These are phyloP conservation scores for Penelope pileata DNA, from an alignment of 2,113 vertebrate genomes.

Conservation along the genomic window DNA sequence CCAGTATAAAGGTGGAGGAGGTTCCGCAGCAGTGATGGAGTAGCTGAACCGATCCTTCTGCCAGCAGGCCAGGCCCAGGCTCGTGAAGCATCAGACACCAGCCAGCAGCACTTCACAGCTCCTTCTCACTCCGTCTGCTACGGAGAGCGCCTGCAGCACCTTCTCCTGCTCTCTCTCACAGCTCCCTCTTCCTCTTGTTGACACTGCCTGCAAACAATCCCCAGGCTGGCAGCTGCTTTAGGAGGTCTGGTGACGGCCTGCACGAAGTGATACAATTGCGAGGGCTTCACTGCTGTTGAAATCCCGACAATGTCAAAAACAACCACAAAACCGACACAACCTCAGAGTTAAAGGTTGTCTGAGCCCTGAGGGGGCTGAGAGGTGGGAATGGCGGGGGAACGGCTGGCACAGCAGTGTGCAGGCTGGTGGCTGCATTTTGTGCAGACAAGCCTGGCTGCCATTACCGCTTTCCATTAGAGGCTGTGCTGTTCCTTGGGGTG, in stretches of 20 bases:
- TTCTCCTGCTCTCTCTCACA: background rate
- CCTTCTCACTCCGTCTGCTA: background rate
- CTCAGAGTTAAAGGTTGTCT: constrained; percentile 29
- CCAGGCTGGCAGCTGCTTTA: background rate
- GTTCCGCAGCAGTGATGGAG: background rate
- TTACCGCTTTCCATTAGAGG: constrained; percentile 54
- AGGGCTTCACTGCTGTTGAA: constrained; percentile 8
- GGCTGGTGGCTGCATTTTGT: constrained; percentile 21
- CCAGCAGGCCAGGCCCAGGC: background rate
- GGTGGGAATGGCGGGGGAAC: constrained; percentile 35
- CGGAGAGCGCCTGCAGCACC: background rate
- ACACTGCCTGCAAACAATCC: constrained; percentile 25
- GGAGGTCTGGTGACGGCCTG: constrained; percentile 9
- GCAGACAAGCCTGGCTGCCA: constrained; percentile 1
- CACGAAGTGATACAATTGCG: constrained; percentile 3
- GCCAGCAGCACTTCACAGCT: background rate
- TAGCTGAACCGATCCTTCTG: background rate
- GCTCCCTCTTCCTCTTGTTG: constrained; percentile 24
- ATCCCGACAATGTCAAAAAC: background rate
- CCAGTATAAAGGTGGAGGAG: background rate
- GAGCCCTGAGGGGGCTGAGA: constrained; percentile 16
- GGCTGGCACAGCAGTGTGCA: constrained; percentile 4
- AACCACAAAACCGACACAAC: background rate
- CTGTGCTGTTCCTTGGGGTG: too few relatives aligned
- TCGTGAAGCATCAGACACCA: background rate